Evolutionary conservation across 1,140 invertebrate genomes (phyloP), one percentile per base, ranked within the genome.

Genomic region (Plodia interpunctella): DNA sequence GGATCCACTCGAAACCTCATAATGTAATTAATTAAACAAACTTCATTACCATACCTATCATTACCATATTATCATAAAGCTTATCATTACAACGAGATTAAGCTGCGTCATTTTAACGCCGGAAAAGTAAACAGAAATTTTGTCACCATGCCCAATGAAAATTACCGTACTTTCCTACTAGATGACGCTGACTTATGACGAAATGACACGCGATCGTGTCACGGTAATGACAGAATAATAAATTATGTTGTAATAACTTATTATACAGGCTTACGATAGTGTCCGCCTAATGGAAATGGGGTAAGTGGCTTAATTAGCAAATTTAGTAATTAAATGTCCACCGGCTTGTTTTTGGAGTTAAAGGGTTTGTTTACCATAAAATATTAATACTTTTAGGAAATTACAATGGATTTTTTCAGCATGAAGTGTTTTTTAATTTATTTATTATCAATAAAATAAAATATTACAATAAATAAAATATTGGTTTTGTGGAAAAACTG

Each of bases 191-290:
- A 88, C 80, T 88, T 88, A 88, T 87, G 86, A 88, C 74, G 58
- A 50, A 60, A 49, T 21, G 66, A 60, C 86, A 88, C 82, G 86
- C 86, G 72, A 88, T 60, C 74, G 73, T 72, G 82, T 84, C 80
- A 81, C 62, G 62, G 78, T 88, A 88, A 88, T 83, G 86, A 88
- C 83, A 88, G 80, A 78, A 86, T 87, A 87, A 88, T 88, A 88
- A 88, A 88, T 88, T 84, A 87, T 82, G 73, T 70, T 76, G 78
- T 87, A 88, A 88, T 88, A 87, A 88, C 66, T 86, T 83, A 86
- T 80, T 82, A 83, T 87, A 86, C 63, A 65, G 64, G 72, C 65
- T 72, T 78, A 74, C 70, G 72, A 75, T 76, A 74, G 64, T 17
- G 51, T 10, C 58, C 68, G 52, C 38, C 59, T 61, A 61, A 61